Base-by-base conservation (phyloP, 1,140 invertebrate genomes). In the Drosophila baimaii region DNA sequence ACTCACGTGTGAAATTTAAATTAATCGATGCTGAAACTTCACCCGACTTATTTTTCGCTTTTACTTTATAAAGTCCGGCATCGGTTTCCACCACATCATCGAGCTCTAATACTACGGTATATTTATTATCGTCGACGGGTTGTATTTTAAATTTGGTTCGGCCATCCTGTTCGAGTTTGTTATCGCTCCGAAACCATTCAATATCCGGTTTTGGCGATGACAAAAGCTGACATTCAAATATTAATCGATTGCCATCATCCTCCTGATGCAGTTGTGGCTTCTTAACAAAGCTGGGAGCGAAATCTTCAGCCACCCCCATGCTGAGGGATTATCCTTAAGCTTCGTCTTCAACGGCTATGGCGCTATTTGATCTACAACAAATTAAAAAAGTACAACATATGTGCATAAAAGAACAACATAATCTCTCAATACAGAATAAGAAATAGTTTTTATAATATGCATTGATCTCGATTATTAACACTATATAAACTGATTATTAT, bases 21-120 rank as follows among this genome's bases (percentile, higher is more conserved):
- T 99, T 99, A 93, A 99, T 99, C 84, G 98, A 99, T 77, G 98
- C 98, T 66, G 98, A 96, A 91, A 99, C 98, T 94, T 99, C 98
- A 91, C 98, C 98, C 94, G 97, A 97, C 93, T 97, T 98, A 93
- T 99, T 99, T 93, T 98, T 98, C 79, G 98, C 98, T 93, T 98
- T 98, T 90, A 99, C 98, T 93, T 98, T 98, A 94, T 99, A 99
- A 58, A 98, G 95, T 88, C 98, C 98, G 71, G 97, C 98, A 93
- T 99, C 98, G 23, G 95, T 96, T 94, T 99, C 98, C 92, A 98
- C 95, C 79, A 99, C 98, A 92, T 98, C 97, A 92, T 98, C 96
- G 81, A 99, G 94, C 92, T 99, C 97, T 83, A 99, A 94, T 76
- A 97, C 95, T 86, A 98, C 97, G 83, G 97, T 93, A 93, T 96